Base-by-base conservation (phyloP, 2,797 vertebrate species). In the Acrossocheilus wenchowensis region DNA sequence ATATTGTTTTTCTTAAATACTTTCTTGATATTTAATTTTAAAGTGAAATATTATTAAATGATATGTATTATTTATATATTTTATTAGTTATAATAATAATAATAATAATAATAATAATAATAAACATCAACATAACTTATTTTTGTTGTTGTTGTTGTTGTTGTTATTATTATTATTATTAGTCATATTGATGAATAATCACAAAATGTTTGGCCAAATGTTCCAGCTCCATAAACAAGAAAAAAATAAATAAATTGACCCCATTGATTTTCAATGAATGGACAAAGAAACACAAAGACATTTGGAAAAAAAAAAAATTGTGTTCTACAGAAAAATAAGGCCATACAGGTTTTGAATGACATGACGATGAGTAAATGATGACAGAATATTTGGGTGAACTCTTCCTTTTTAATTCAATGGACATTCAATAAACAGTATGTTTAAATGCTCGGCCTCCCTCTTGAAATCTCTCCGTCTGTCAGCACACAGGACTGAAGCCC, bases 401-500 rank as follows among this genome's bases (percentile, higher is more conserved):
- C 45, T 81, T 19, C 19, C 19, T 69, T 68, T 14, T 69, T 34
- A 52, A 68, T 68, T 52, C 30, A 81, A 75, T 69, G 78, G 66
- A 72, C 41, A 36, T 84, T 54, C 78, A 48, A 69, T 82, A 87
- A 83, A 78, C 75, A 54, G 79, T 90, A 72, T 83, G 74, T 83
- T 82, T 79, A 85, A 84, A 87, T 84, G 71, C 83, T 90, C 81
- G 72, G 78, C 78, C 80, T 80, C 77, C 86, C 73, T 86, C 82
- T 72, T 85, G 81, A 87, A 88, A 88, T 83, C 75, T 54, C 81
- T 78, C 80, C 50, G 86, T 86, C 87, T 88, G 80, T 87, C 85
- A 84, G 80, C 87, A 83, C 74, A 50, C 72, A 69, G 85, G 81
- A 88, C 62, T 41, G 87, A 71, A 88, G 87, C 89, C 85, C 87